A percentile compares a stretch with the other conserved stretches of the same genome.
Conservation (phyloP, 2,113 vertebrate genomes). For the Arizona elegans region DNA sequence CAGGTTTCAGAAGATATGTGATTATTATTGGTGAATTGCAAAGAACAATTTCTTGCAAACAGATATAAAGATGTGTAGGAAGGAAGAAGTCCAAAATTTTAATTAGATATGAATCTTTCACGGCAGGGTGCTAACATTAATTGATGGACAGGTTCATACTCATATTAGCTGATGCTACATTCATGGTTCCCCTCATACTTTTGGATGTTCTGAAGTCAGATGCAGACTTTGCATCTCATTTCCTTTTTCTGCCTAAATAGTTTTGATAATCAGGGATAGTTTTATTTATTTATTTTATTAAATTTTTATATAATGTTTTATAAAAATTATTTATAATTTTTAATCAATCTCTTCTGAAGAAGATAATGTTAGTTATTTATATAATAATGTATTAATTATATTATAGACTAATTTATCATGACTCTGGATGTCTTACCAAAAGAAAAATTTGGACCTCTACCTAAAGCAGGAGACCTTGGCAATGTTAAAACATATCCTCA, state of each 20-base stretch:
- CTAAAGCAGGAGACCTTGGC: background rate
- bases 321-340: background rate
- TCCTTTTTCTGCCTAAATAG: background rate
- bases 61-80: background rate
- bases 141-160: background rate
- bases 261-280: background rate
- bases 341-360: background rate
- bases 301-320: too few species aligned
- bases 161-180: background rate
- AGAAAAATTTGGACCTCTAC: background rate
- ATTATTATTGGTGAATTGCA: conserved; percentile 2
- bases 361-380: background rate
- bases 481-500: background rate
- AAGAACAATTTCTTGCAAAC: background rate
- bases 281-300: background rate
- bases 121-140: background rate
- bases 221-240: background rate
- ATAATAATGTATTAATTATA: background rate
- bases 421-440: background rate
- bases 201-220: background rate
- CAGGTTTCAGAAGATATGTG: conserved; percentile 7
- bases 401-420: background rate
- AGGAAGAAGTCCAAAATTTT: background rate
- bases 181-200: background rate
- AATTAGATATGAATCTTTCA: background rate